Evolutionary conservation across 2,888 invertebrate species (phyloP).

Genomic region (Acanthopleura granulata): DNA sequence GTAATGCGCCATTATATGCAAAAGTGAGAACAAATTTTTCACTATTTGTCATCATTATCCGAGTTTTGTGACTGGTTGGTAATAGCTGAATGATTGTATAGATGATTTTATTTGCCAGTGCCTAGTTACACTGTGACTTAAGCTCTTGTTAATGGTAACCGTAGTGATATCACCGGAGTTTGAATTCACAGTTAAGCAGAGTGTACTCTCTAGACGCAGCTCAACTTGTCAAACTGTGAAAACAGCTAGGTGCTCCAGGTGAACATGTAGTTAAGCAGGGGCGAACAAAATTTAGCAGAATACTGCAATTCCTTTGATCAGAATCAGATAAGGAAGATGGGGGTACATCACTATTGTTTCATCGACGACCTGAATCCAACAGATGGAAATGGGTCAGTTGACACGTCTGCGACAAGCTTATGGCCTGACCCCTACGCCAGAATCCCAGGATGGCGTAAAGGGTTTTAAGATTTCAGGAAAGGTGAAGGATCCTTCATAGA

Average conservation of each 20-base stretch:
- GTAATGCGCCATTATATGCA: too few species aligned
- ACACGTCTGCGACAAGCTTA: background rate
- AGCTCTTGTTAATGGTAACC: background rate
- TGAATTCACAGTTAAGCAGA: conserved; percentile 5
- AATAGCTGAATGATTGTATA: too few species aligned
- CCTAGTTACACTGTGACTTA: background rate
- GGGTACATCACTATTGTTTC: background rate
- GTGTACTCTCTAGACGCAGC: background rate
- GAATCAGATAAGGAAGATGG: background rate
- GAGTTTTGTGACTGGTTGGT: too few species aligned
- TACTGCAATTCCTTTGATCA: background rate
- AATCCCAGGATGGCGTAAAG: background rate
- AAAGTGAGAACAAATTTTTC: too few species aligned
- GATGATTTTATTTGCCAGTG: too few species aligned
- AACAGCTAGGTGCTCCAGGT: background rate
- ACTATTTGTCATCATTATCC: too few species aligned
- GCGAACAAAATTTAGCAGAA: too few species aligned
- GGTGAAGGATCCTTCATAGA: background rate
- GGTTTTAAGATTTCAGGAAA: background rate
- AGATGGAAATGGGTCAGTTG: background rate
- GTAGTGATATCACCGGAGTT: background rate
- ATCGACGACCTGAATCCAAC: background rate
- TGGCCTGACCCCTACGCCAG: too few species aligned
- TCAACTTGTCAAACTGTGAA: background rate
- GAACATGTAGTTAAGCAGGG: too few species aligned